Conservation (phyloP, 2,113 vertebrate genomes). For the Epinephelus cyanopodus region DNA sequence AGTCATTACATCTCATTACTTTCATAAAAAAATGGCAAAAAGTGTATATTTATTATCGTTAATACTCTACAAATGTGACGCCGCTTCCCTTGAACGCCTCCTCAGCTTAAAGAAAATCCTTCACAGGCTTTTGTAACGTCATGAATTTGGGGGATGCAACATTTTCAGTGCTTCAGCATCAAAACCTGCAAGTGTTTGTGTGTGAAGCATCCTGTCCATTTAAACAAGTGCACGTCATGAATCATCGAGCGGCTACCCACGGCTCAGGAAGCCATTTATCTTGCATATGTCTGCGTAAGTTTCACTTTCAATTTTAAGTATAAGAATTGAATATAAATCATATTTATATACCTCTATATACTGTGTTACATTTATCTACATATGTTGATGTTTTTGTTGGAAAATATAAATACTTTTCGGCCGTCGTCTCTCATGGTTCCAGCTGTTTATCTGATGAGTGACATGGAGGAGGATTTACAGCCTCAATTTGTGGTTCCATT, state of each 20-base stretch:
- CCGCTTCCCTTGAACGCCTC: neutral
- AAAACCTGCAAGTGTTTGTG: neutral
- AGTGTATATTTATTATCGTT: slow-evolving; percentile 37
- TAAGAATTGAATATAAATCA: slow-evolving; percentile 52
- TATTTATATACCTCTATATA: slow-evolving; percentile 40
- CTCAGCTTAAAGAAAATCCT: neutral
- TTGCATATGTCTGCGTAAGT: slow-evolving; percentile 61
- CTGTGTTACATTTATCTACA: slow-evolving; percentile 46
- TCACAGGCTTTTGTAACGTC: neutral
- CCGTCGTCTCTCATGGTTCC: neutral
- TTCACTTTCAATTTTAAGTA: slow-evolving; percentile 33
- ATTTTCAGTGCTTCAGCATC: neutral
- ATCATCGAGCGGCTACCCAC: slow-evolving; percentile 17
- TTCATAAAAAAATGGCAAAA: slow-evolving; percentile 51
- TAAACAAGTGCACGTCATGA: slow-evolving; percentile 8
- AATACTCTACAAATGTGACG: slow-evolving; percentile 50
- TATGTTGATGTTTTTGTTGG: neutral
- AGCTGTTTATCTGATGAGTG: neutral
- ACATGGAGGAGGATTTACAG: neutral
- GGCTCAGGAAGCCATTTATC: neutral
- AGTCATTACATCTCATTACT: slow-evolving; percentile 32
- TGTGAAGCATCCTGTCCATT: neutral
- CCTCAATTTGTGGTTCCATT: neutral
- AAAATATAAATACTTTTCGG: slow-evolving; percentile 44
- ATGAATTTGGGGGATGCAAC: neutral